phyloP scores from a whole-genome alignment of 2,888 invertebrate species.

The Hofmannophila pseudospretella region DNA sequence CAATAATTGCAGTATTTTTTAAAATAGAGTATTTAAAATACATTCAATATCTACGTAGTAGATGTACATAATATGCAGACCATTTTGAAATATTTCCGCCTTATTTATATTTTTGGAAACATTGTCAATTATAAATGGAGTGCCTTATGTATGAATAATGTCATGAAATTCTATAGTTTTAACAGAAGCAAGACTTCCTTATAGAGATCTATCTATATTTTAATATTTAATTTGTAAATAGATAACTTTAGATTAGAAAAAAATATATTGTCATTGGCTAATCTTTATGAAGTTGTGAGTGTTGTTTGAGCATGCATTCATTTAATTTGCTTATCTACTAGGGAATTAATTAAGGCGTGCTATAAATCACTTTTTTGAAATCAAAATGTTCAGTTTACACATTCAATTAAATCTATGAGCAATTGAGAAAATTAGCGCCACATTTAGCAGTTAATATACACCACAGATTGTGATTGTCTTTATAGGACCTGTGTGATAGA shows the following conservation, averaged over 20 bases:
- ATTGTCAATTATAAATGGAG: conserved; percentile 23
- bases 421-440: too few species aligned
- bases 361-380: too few species aligned
- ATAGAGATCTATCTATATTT: not conserved
- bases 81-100: conserved; percentile 3
- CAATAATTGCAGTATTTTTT: conserved; percentile 12
- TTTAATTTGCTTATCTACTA: not conserved
- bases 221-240: not conserved
- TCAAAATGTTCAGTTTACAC: too few species aligned
- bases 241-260: not conserved
- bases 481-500: not conserved
- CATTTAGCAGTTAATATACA: too few species aligned
- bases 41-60: conserved; percentile 23
- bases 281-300: not conserved
- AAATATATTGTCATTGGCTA: not conserved
- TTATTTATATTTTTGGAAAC: conserved; percentile 1
- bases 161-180: not conserved
- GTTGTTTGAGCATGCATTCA: not conserved
- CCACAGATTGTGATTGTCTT: too few species aligned
- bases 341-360: too few species aligned
- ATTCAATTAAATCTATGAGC: too few species aligned
- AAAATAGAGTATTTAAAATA: conserved; percentile 24
- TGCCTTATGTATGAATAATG: conserved; percentile 26
- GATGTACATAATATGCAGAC: conserved; percentile 11
- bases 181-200: conserved; percentile 5